Evolutionary conservation across 2,888 invertebrate species (phyloP), one percentile per base, ranked within the genome.

Genomic region (Lydus trimaculatus): DNA sequence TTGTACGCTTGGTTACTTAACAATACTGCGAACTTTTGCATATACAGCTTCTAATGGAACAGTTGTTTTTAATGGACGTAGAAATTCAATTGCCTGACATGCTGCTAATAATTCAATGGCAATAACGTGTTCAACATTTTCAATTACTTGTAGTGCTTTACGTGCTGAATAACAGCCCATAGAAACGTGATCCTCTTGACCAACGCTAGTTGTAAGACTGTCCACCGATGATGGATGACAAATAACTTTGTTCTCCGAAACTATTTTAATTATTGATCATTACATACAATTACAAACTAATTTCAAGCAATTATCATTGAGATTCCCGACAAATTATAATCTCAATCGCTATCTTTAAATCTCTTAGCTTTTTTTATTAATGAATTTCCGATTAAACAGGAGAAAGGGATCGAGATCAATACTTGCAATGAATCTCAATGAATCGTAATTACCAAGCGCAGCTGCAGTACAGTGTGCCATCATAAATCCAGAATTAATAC

Each of bases 401-500:
- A 28, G 28, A 28, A 3, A 28, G 2, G 4, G 25, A 25, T 56
- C 2, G 56, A 17, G 25, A 56, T 28, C 11, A 59, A 17, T 59
- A 52, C 9, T 52, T 56, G 23, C 13, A 7, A 17, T 62, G 2
- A 25, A 17, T 60, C 25, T 17, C 6, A 17, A 23, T 56, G 15
- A 15, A 25, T 20, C 13, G 13, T 15, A 58, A 52, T n/a, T 82
- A 90, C 90, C 90, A 39, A 91, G 82, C 36, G 91, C 84, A 20
- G 91, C 91, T 6, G 91, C 90, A 3, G 90, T 90, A 72, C 89
- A 89, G 78, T 91, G 91, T 11, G 91, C 89, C 69, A 91, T 86
- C 91, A 91, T 91, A 79, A 91, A 90, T 1, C 91, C 91, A 11
- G 90, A 90, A 80, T 91, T 91, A 11, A 91, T 85, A 0, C 91